Evolutionary conservation across 2,888 invertebrate species (phyloP), one percentile per base, ranked within the genome.

Genomic region (Troilus luridus): DNA sequence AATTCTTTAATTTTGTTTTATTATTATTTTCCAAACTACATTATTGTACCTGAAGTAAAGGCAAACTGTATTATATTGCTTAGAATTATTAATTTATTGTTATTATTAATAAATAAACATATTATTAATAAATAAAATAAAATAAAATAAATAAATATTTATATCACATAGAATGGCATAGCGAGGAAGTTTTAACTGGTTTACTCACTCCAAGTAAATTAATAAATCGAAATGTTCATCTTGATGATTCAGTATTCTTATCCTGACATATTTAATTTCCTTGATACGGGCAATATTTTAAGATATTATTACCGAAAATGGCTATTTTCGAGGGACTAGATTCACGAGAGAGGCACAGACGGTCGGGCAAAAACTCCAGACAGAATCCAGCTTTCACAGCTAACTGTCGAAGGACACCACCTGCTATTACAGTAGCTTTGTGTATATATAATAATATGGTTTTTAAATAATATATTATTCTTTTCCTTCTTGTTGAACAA

Each of bases 311-410:
- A 19, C 1, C 9, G 10, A 0, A 54, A 21, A 54, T 81, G 54
- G 10, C 21, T 54, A 21, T 41, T n/a, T 56, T 58, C 56, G 21
- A 56, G 56, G 21, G 85, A 56, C 3, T 19, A 56, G 56, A n/a
- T 85, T 17, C n/a, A 85, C 21, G 12, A 2, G 85, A 56, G 85
- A 54, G 85, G 85, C 54, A 56, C 85, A 85, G 56, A 85, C 85
- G 85, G 56, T 58, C 12, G 85, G 54, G 56, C 56, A 85, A 85
- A 85, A 85, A 85, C 85, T 85, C 85, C 56, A 56, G 85, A 85
- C 85, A 85, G 85, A 85, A 56, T 85, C 85, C 85, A 85, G 85
- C 56, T 58, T 85, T 85, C 85, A 56, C 85, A 85, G 41, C 85
- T n/a, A 77, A 77, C 17, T 12, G 14, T 19, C 72, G 72, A 77